Base-by-base conservation (phyloP, 2,113 vertebrate species). In the Paralichthys olivaceus region DNA sequence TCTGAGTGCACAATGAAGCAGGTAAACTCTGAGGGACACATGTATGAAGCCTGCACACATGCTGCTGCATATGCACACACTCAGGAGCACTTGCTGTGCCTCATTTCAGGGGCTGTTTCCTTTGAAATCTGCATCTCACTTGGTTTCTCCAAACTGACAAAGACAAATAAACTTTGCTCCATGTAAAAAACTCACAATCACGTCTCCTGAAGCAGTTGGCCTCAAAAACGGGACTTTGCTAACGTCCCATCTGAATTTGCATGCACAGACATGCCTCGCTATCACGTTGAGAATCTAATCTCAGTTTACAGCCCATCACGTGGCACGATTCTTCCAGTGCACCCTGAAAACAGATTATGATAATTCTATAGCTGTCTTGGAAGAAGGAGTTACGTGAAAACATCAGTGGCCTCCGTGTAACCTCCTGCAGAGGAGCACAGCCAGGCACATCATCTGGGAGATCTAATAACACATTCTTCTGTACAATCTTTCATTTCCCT, bases 331-430 rank as follows among this genome's bases (percentile, higher is more conserved):
- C 82, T 85, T 80, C 56, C 69, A 69, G 66, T 60, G 75, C 87
- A 87, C 84, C 72, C 75, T 84, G 84, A 84, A 90, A 90, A 88
- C 83, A 83, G 87, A 90, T 91, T 91, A 90, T 85, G 81, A 87
- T 90, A 87, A 92, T 90, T 86, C 63, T 57, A 75, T 62, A 88
- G 79, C 67, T 77, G 69, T 69, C 71, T 82, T 61, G 25, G 58
- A 77, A 74, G 64, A 69, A 67, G 68, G 70, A 75, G 67, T 65
- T 61, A 26, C 11, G 62, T 9, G 43, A 70, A 78, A 80, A 76
- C 76, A 84, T 82, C 80, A 81, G 78, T 65, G 26, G 69, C 69
- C 49, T 82, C 75, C 37, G 9, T 60, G 56, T 56, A 54, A 82
- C 70, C 69, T 83, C 88, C 83, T 69, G 72, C 80, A 72, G 84